Base-by-base conservation (phyloP, 1,140 invertebrate species). In the Drosophila sechellia region DNA sequence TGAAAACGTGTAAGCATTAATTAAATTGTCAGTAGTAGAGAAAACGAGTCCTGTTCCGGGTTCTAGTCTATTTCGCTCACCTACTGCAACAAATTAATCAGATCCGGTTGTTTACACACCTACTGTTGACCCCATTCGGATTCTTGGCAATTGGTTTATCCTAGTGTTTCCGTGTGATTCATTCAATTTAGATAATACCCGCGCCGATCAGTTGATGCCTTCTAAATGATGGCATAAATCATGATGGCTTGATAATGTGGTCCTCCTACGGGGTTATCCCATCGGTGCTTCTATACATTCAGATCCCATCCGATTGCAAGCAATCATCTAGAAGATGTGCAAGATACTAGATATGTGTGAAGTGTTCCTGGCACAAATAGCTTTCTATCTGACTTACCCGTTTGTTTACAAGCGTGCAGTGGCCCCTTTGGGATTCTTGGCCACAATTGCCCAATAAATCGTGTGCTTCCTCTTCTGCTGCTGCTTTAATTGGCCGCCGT, bases 1-100 rank as follows among this genome's bases (percentile, higher is more conserved):
- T 55, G 43, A 43, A 57, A 42, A 27, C 27, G 58, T 65, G 37
- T 27, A 37, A 12, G 50, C 53, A 76, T 76, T 76, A 77, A 69
- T 77, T 77, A 69, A 69, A 54, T 54, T 77, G 73, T 69, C 73
- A 54, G 27, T 40, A 35, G 3, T 25, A n/a, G 17, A 17, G 17
- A 17, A 37, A n/a, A 20, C 39, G 13, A 43, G 74, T 77, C 74
- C 72, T 69, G 58, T 69, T 53, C 46, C 60, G 48, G 31, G 37
- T 43, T 57, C 49, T 27, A 45, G 37, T 42, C 17, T 11, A 34
- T 42, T 58, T 40, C 5, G 5, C 22, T 61, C 13, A 59, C 59
- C 59, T 25, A 63, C 54, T 13, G 25, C 17, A 39, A 31, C 11
- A 22, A 63, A 54, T 59, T 34, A 42, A 42, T 63, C 59, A 43